Evolutionary conservation across 2,113 vertebrate genomes (phyloP).

Genomic region (Henicopernis longicauda): DNA sequence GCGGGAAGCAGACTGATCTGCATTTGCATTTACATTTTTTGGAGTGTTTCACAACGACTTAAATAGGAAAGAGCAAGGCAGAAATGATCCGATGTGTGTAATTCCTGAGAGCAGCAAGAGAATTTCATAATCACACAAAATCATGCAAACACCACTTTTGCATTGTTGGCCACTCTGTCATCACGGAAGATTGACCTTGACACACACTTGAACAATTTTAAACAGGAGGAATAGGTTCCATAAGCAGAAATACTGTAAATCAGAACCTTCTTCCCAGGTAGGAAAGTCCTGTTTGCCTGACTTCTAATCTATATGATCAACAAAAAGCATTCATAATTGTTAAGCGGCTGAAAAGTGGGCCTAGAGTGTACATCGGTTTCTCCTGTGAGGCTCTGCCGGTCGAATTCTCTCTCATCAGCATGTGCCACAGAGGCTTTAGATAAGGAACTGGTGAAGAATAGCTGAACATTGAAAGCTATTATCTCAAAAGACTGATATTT

Average conservation of each 20-base stretch:
- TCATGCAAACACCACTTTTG: background rate
- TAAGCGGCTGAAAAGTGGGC: background rate
- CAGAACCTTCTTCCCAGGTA: background rate
- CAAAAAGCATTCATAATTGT: background rate
- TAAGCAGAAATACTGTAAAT: background rate
- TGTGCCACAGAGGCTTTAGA: conserved; percentile 15
- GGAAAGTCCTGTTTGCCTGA: background rate
- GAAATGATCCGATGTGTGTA: background rate
- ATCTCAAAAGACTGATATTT: conserved; percentile 32
- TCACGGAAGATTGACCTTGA: background rate
- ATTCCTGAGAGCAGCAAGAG: background rate
- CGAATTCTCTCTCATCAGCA: background rate
- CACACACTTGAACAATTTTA: background rate
- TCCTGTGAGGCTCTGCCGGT: background rate
- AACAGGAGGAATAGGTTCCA: background rate
- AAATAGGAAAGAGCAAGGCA: background rate
- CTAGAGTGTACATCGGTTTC: background rate
- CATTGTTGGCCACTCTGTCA: background rate
- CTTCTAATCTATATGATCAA: background rate
- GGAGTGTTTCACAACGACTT: background rate
- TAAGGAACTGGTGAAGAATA: background rate
- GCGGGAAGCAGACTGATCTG: background rate
- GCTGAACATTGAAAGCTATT: background rate
- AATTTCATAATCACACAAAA: background rate
- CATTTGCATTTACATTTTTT: background rate